A percentile compares a stretch with the other conserved stretches of the same genome.
phyloP scores from a whole-genome alignment of 2,797 vertebrate genomes.

The Cryptoblepharus egeriae region DNA sequence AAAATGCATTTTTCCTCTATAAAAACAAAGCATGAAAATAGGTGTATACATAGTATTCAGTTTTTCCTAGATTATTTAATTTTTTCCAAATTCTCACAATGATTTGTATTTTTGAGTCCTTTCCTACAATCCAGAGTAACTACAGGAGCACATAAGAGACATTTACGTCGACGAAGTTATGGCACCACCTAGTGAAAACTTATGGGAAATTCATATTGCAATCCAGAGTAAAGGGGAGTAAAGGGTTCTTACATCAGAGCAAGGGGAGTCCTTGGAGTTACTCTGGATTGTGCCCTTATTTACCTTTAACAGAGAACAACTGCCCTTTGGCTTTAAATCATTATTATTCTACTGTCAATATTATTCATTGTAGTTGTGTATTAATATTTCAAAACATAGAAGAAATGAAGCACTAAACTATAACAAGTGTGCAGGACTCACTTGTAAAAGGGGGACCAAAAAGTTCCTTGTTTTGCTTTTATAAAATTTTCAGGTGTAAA shows the following conservation, averaged over 20 bases:
- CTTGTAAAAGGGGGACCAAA: conserved; percentile 33
- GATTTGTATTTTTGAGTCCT: conserved; percentile 34
- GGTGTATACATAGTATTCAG: conserved; percentile 39
- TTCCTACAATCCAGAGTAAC: too few species aligned
- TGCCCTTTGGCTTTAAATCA: conserved; percentile 34
- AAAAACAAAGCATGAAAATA: conserved; percentile 62
- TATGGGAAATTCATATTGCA: too few species aligned
- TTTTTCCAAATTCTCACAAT: conserved; percentile 27
- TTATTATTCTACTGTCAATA: conserved; percentile 48
- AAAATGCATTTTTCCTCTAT: conserved; percentile 46
- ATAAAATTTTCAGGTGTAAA: conserved; percentile 28
- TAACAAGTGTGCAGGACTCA: conserved; percentile 36
- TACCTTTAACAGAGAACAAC: conserved; percentile 18
- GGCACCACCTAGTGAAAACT: too few species aligned
- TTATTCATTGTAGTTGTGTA: conserved; percentile 12
- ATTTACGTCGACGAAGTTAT: too few species aligned
- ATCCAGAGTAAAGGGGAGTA: too few species aligned
- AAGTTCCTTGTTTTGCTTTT: conserved; percentile 25
- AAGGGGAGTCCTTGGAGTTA: too few species aligned
- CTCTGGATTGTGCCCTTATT: too few species aligned
- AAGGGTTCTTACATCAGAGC: too few species aligned
- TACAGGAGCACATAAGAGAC: too few species aligned
- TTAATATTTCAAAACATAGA: conserved; percentile 33
- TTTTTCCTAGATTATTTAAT: conserved; percentile 55
- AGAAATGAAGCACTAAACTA: conserved; percentile 26